Evolutionary conservation across 2,113 vertebrate species (phyloP), one percentile per base, ranked within the genome.

Genomic region (Xyrauchen texanus): DNA sequence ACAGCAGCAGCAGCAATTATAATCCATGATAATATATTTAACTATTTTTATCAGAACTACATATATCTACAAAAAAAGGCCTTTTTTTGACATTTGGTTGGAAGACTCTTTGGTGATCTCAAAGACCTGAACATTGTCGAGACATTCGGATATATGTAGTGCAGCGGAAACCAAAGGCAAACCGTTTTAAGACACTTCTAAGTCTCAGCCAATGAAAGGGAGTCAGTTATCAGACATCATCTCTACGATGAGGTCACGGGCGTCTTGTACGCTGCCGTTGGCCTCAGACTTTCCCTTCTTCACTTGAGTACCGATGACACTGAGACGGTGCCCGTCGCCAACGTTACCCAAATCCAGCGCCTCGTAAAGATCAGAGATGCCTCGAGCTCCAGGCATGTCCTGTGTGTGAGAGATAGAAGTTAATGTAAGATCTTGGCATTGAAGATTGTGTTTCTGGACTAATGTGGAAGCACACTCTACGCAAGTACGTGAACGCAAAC

Each of bases 301-400:
- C 83, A 90, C 93, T 0, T 92, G 85, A 4, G 96, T 98, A 34
- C 95, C 92, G 73, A 98, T 96, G 86, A 99, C 89, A 90, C 95
- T 96, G 86, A 99, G 76, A 87, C 90, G 94, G 49, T 96, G 90
- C 45, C 92, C 76, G 0, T 96, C 95, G 0, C 96, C 96, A 4
- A 93, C 86, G 34, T 93, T 92, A 0, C 92, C 94, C 65, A 99
- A 90, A 0, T 89, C 88, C 88, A 98, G 87, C 12, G 94, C 93
- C 0, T 96, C 96, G 0, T 96, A 94, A 84, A 99, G 94, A 72
- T 98, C 96, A 0, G 95, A 94, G 90, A 98, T 95, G 83, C 90
- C 84, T 79, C 91, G 94, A 5, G 96, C 95, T 6, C 90, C 91
- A n/a, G 93, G 76, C 0, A 96, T 88, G 84, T 99, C 97, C 98